phyloP scores from a whole-genome alignment of 2,113 vertebrate species.

The Conger conger region DNA sequence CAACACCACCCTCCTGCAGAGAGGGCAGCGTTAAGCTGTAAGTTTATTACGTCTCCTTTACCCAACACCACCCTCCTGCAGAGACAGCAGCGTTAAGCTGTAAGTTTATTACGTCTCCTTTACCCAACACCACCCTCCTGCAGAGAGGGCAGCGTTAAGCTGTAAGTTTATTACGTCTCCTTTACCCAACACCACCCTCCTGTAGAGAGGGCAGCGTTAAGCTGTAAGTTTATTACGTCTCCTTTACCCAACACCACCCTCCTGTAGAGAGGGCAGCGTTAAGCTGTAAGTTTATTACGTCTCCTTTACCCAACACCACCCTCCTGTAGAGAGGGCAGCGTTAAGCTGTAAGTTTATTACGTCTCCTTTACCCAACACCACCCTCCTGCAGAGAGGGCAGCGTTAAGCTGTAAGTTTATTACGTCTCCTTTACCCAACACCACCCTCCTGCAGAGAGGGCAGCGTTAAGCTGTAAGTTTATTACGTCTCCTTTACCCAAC shows the following conservation, averaged over 20 bases:
- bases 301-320: constrained; percentile 76
- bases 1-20: constrained; percentile 62
- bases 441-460: constrained; percentile 60
- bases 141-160: constrained; percentile 69
- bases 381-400: constrained; percentile 62
- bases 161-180: constrained; percentile 75
- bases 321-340: constrained; percentile 63
- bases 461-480: constrained; percentile 76
- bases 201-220: constrained; percentile 67
- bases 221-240: constrained; percentile 75
- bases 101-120: constrained; percentile 76
- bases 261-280: constrained; percentile 66
- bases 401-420: constrained; percentile 75
- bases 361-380: constrained; percentile 77
- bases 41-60: constrained; percentile 77
- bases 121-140: constrained; percentile 69
- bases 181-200: constrained; percentile 73
- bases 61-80: constrained; percentile 65
- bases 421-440: constrained; percentile 77
- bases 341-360: constrained; percentile 76
- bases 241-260: constrained; percentile 74
- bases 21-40: constrained; percentile 73
- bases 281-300: constrained; percentile 75
- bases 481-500: constrained; percentile 75
- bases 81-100: constrained; percentile 72